These are phyloP conservation scores for Aricia artaxerxes DNA, from an alignment of 2,888 invertebrate species.

Conservation along the genomic window DNA sequence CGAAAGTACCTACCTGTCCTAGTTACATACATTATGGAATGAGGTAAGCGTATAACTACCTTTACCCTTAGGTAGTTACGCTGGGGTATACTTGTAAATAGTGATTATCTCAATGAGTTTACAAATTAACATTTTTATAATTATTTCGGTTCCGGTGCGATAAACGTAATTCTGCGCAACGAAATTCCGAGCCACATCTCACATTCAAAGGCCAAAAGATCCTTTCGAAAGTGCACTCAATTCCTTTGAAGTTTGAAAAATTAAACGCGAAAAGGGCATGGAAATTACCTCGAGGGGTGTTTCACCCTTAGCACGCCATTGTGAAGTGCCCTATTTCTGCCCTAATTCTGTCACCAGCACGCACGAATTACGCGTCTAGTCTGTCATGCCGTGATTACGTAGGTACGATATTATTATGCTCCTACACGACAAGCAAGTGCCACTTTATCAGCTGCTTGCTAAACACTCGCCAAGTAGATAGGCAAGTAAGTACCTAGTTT, in stretches of 20 bases:
- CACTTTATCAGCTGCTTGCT: no score
- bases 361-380: background rate
- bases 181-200: background rate
- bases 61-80: no score
- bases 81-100: background rate
- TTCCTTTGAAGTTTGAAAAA: background rate
- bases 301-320: background rate
- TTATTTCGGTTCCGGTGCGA: background rate
- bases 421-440: no score
- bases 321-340: constrained; percentile 1
- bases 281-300: background rate
- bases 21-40: no score
- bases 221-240: background rate
- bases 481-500: no score
- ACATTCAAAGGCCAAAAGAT: background rate
- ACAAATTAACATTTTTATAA: background rate
- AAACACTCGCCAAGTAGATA: no score
- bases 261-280: background rate
- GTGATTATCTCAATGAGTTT: background rate
- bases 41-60: no score
- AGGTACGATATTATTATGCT: no score
- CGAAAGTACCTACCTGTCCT: no score
- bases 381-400: background rate
- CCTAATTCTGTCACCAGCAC: constrained; percentile 9
- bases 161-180: background rate